Evolutionary conservation across 92 coral and sea anemone species (phyloP).

Genomic region (Paramuricea clavata): DNA sequence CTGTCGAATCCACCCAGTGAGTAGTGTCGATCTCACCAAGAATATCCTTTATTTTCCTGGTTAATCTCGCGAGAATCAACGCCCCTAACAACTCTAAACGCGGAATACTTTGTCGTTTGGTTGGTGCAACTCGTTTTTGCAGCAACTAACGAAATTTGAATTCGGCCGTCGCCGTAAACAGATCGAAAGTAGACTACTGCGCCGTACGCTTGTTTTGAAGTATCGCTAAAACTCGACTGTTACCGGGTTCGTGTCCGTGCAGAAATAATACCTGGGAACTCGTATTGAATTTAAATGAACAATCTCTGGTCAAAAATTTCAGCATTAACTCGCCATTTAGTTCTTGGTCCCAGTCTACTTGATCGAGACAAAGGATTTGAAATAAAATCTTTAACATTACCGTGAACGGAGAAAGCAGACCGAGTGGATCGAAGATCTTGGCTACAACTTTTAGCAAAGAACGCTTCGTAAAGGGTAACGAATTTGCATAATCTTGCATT

Average conservation of each 20-base stretch:
- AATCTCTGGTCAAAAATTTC: slow-evolving; percentile 46
- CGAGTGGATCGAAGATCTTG: too few species aligned
- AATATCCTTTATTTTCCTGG: slow-evolving; percentile 26
- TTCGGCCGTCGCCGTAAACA: slow-evolving; percentile 65
- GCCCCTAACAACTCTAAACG: slow-evolving; percentile 76
- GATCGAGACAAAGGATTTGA: too few species aligned
- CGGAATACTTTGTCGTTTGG: slow-evolving; percentile 76
- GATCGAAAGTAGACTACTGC: slow-evolving; percentile 69
- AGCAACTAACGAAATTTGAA: slow-evolving; percentile 57
- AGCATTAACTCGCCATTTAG: not conserved
- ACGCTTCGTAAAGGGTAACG: slow-evolving; percentile 11
- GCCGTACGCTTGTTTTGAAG: slow-evolving; percentile 74
- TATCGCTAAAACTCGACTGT: slow-evolving; percentile 74
- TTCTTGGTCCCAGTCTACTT: too few species aligned
- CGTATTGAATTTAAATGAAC: slow-evolving; percentile 28
- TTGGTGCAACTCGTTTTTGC: slow-evolving; percentile 78
- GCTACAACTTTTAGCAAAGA: not conserved
- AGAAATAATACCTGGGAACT: slow-evolving; percentile 67
- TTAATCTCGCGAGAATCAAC: slow-evolving; percentile 66
- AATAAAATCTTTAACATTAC: too few species aligned
- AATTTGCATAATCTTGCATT: slow-evolving; percentile 10
- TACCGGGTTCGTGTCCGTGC: slow-evolving; percentile 13
- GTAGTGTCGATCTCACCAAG: not conserved
- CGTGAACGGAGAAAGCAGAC: too few species aligned
- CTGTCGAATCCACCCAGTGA: not conserved